Base-by-base conservation (phyloP, 2,113 vertebrate genomes). In the Solea senegalensis region DNA sequence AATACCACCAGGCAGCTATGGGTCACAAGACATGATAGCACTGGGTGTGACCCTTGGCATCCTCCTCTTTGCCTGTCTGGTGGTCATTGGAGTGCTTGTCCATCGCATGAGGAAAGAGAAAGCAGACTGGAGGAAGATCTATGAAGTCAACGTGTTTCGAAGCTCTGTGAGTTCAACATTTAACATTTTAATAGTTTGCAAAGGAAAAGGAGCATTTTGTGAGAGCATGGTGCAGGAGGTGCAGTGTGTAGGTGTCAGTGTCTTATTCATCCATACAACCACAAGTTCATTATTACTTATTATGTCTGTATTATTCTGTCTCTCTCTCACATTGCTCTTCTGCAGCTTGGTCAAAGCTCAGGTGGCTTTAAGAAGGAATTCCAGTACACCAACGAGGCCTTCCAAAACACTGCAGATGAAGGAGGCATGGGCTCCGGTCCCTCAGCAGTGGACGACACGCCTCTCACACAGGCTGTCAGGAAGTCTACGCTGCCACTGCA, bases 11-110 rank as follows among this genome's bases (percentile, higher is more conserved):
- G 88, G 87, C 4, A 51, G 9, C 2, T 91, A 69, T 13, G 57
- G 75, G 7, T 2, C 49, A 1, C 66, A 12, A 41, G 92, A 95
- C n/a, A 96, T 96, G 94, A 92, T 78, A 1, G 68, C 89, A 3
- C 46, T 96, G 0, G 95, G 95, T 0, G 94, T 87, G 0, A 85
- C 79, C 0, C 83, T 97, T 65, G 94, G 91, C 5, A 81, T 85
- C 3, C 72, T 95, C 39, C 75, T 97, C n/a, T n/a, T 92, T 11
- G 14, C 95, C 34, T 83, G 78, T 61, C 59, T 95, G 21, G 72
- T 92, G 44, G 11, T 90, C 61, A 93, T 96, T 8, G 92, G 79
- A 8, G 16, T 95, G 43, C 77, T 96, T 34, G 40, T 65, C 10
- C 28, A 58, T 26, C 56, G 28, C 11, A 34, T 92, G 14, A 75